Percentiles rank a stretch among this genome's conserved stretches.
These are phyloP conservation scores for Melipona bicolor DNA, from an alignment of 2,888 invertebrate genomes.

Conservation along the genomic window DNA sequence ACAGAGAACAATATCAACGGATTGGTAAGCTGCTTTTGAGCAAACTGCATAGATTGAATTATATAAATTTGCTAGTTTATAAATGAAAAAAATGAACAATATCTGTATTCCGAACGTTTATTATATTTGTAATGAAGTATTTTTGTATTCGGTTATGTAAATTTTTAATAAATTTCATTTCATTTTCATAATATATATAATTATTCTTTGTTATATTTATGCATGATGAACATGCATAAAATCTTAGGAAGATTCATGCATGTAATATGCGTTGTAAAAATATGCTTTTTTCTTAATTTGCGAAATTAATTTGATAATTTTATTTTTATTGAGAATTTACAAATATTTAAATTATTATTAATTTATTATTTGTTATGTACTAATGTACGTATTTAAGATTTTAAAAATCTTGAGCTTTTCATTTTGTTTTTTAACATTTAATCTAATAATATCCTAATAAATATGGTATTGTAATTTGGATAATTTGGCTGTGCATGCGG, in stretches of 20 bases:
- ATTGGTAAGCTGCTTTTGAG: constrained; percentile 88
- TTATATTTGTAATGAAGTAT: constrained; percentile 10
- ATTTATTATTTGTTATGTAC: constrained; percentile 6
- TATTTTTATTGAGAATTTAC: constrained; percentile 21
- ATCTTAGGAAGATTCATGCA: constrained; percentile 29
- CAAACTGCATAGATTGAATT: constrained; percentile 60
- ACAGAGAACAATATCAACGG: constrained; percentile 91
- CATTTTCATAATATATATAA: constrained; percentile 3
- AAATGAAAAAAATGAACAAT: constrained; percentile 1
- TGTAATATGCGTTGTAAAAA: constrained; percentile 22
- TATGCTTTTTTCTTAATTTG: constrained; percentile 32
- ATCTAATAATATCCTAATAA: constrained; percentile 57
- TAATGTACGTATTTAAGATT: background rate
- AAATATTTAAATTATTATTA: constrained; percentile 25
- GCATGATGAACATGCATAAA: constrained; percentile 42
- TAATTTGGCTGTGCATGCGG: constrained; percentile 87
- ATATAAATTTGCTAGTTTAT: constrained; percentile 30
- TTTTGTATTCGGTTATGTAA: constrained; percentile 5
- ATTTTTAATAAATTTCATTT: constrained; percentile 19
- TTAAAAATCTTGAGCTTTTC: background rate
- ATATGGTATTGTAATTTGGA: constrained; percentile 78
- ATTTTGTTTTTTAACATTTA: constrained; percentile 8
- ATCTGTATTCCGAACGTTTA: constrained; percentile 18
- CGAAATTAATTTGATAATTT: constrained; percentile 5
- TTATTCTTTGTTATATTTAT: constrained; percentile 27